phyloP scores from a whole-genome alignment of 2,888 invertebrate genomes.

The Phytoseiulus persimilis region DNA sequence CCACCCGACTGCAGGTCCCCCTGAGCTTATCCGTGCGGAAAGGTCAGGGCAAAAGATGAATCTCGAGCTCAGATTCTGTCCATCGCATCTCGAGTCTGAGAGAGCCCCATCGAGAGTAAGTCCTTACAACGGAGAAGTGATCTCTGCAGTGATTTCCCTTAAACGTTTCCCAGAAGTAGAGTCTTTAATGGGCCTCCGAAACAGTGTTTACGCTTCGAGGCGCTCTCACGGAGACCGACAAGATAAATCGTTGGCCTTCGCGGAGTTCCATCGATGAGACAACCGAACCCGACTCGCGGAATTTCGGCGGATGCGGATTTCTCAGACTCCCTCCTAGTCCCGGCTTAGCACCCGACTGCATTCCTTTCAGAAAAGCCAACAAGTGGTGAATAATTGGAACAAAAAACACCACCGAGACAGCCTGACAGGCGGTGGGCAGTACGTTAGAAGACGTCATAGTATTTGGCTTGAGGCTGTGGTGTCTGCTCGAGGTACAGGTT shows the following conservation, averaged over 20 bases:
- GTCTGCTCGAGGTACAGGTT: neutral
- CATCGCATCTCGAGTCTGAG: too few relatives aligned
- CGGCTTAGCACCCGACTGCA: neutral
- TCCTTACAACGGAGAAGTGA: neutral
- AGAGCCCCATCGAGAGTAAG: too few relatives aligned
- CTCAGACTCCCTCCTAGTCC: neutral
- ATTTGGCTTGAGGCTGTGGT: too few relatives aligned
- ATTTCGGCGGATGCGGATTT: neutral
- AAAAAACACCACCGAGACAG: neutral
- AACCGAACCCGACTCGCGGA: neutral
- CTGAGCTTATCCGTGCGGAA: too few relatives aligned
- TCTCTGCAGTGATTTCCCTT: neutral
- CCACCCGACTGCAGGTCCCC: too few relatives aligned
- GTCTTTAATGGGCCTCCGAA: neutral
- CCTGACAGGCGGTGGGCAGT: neutral
- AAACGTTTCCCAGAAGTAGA: neutral
- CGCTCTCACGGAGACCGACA: neutral
- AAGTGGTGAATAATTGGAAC: neutral
- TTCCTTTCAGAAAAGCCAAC: neutral
- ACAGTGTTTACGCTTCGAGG: neutral
- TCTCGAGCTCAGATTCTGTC: too few relatives aligned
- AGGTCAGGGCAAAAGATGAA: too few relatives aligned
- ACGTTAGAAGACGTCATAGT: neutral
- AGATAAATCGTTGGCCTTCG: neutral
- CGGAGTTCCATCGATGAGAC: neutral